Base-by-base conservation (phyloP, 2,888 invertebrate genomes). In the Eupithecia subfuscata region DNA sequence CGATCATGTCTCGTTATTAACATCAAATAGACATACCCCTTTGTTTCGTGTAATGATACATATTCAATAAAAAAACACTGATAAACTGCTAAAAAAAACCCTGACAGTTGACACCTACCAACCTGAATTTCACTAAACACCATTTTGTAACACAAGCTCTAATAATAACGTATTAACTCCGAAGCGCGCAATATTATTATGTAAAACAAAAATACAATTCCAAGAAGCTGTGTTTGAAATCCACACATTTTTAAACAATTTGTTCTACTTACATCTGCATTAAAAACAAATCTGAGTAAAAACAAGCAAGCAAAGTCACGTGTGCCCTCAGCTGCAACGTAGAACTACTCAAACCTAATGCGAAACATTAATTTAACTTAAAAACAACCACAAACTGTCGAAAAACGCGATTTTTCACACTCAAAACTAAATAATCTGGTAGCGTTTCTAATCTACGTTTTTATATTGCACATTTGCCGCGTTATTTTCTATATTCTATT, bases 361-460 rank as follows among this genome's bases (percentile, higher is more conserved):
- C 88, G 84, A 90, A 92, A 90, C 91, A 94, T 94, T 92, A 90
- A 87, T 94, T 92, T 91, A 89, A 88, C 92, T 93, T 92, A 92
- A 91, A 90, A 76, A 64, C 72, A 76, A 91, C 93, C 93, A 87
- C 93, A 90, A 87, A 92, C 91, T 91, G 87, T 86, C 89, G 79
- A 87, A 88, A 91, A 93, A 92, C 88, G 85, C 89, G 86, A 95
- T 95, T 94, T 90, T 94, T 94, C 94, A 95, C 92, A 93, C 89
- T 90, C 86, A 91, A 92, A 92, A 91, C 90, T 89, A 91, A 93
- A 92, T 92, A 91, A 90, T 82, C 83, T 87, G 87, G 43, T 86
- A 87, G 88, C 89, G 87, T 89, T 85, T 80, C 82, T 85, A 91
- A 90, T 88, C 86, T 86, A 81, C 86, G 85, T 87, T 52, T 88